Evolutionary conservation across 2,113 vertebrate genomes (phyloP), one percentile per base, ranked within the genome.

Genomic region (Microtus pennsylvanicus): DNA sequence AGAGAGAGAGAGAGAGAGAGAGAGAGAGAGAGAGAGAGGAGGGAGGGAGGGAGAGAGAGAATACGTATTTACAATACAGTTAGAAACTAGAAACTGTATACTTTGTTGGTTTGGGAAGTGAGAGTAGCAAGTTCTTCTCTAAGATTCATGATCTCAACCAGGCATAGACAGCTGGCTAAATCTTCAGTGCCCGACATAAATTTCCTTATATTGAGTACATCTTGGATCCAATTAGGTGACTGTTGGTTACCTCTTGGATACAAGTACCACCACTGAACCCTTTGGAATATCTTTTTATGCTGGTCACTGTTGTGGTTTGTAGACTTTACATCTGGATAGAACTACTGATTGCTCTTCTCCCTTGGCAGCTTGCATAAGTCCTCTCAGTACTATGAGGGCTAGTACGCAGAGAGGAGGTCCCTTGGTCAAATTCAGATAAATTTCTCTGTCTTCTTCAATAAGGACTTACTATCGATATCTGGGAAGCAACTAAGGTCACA

Each of bases 1-100:
- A 21, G 55, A 21, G 55, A 58, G 55, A 58, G 55, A 58, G 55
- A 58, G 55, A 58, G 16, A 58, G 81, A 98, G 97, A 21, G 58
- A 58, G 55, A 58, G 55, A 58, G 55, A 58, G 55, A 58, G 55
- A 58, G 55, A 58, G 55, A 58, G 55, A 58, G 16, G 42, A 3
- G 42, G 42, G 42, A 3, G 42, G 42, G n/a, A n/a, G n/a, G n/a
- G n/a, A 55, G 55, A 55, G 52, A 55, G 52, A 55, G 52, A 55
- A 16, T 55, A 58, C 19, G 19, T 58, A 58, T 58, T 58, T 58
- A 30, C 26, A 83, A 42, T 42, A 19, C 8, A 63, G 13, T 61
- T 63, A 63, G 81, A 83, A 82, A 61, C 14, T 63, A 63, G 81
- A 83, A 83, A 83, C 14, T 63, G 13, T 38, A 74, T 21, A 38